Conservation (phyloP, 2,797 vertebrate genomes). For the Lophotriccus pileatus region DNA sequence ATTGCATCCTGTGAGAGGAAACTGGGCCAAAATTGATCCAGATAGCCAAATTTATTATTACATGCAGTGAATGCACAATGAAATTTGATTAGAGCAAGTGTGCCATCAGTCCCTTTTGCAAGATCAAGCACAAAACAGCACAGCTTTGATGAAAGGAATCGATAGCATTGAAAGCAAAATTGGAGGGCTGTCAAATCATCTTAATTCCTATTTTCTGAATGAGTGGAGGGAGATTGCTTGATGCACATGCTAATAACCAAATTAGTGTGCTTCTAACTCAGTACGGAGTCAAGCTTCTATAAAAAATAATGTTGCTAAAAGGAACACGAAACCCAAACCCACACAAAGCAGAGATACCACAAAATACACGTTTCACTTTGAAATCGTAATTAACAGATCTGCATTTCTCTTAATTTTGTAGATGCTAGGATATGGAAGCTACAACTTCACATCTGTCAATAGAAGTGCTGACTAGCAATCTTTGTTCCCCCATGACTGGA, state of each 20-base stretch:
- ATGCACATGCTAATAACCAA: constrained; percentile 75
- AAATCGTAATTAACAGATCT: neutral
- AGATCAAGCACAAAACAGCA: constrained; percentile 59
- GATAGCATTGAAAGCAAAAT: constrained; percentile 80
- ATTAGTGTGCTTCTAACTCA: constrained; percentile 70
- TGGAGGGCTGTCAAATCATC: constrained; percentile 80
- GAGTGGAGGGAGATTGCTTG: constrained; percentile 62
- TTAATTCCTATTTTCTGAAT: constrained; percentile 78
- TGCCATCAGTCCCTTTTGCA: constrained; percentile 68
- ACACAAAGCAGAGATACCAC: neutral
- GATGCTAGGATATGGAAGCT: neutral
- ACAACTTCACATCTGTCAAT: neutral
- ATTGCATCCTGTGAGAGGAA: constrained; percentile 65
- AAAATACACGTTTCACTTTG: neutral
- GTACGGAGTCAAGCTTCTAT: constrained; percentile 30
- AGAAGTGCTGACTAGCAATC: neutral
- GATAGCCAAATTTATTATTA: constrained; percentile 72
- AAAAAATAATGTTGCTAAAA: constrained; percentile 1
- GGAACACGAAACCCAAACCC: neutral
- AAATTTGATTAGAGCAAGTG: constrained; percentile 74
- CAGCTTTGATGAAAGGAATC: constrained; percentile 75
- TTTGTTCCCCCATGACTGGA: neutral
- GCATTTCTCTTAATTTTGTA: neutral
- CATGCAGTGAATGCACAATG: constrained; percentile 67
- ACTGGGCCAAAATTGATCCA: constrained; percentile 69